Evolutionary conservation across 2,797 vertebrate species (phyloP).

Genomic region (Phoebastria nigripes): DNA sequence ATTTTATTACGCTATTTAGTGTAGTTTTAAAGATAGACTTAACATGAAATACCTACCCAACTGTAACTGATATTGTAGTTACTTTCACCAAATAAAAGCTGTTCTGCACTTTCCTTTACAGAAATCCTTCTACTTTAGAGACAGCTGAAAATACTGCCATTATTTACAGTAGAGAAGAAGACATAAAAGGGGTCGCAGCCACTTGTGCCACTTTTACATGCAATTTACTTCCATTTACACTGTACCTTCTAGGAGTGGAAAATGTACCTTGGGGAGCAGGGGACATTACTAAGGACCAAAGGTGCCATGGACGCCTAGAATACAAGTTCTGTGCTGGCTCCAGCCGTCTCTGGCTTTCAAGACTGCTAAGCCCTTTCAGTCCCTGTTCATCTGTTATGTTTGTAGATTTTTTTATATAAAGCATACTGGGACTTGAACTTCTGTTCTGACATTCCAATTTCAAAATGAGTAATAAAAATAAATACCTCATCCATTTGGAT

Average conservation of each 20-base stretch:
- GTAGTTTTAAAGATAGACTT: neutral
- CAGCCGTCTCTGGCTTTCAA: neutral
- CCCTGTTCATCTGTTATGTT: neutral
- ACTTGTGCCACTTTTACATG: neutral
- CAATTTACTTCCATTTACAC: neutral
- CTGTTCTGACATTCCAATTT: neutral
- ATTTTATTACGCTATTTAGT: neutral
- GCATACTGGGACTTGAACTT: neutral
- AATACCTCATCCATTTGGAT: neutral
- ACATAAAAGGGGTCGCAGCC: neutral
- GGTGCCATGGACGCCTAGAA: neutral
- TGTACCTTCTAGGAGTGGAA: neutral
- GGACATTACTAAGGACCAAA: neutral
- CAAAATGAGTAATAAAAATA: constrained; percentile 1
- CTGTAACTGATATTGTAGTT: neutral
- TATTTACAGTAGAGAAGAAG: neutral
- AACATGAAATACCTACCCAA: neutral
- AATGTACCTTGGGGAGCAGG: neutral
- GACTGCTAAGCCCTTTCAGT: neutral
- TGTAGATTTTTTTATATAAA: neutral
- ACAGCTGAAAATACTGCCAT: neutral
- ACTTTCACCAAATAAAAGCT: neutral
- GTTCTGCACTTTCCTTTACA: neutral
- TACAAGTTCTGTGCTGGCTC: neutral
- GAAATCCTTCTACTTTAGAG: neutral